Conservation (phyloP, 2,113 vertebrate genomes). For the Sinocyclocheilus anophthalmus region DNA sequence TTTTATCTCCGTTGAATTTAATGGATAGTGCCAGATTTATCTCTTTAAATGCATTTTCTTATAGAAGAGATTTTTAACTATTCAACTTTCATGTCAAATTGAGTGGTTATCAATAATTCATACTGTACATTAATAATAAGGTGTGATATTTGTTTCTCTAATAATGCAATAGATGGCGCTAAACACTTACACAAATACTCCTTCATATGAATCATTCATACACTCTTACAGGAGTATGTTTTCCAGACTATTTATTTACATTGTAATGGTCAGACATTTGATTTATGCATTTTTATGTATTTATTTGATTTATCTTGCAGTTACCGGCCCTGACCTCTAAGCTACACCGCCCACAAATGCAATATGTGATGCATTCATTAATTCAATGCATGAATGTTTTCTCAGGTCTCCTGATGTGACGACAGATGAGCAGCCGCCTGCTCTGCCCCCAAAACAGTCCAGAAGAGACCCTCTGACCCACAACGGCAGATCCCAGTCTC, state of each 20-base stretch:
- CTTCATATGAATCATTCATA: background rate
- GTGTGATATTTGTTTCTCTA: background rate
- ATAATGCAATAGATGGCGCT: background rate
- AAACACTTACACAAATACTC: background rate
- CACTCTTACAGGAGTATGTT: background rate
- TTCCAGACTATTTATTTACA: background rate
- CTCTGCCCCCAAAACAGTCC: conserved; percentile 94
- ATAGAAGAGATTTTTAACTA: background rate
- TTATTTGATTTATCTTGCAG: background rate
- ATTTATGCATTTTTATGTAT: background rate
- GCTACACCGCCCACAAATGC: too few species aligned
- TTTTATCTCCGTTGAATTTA: too few species aligned
- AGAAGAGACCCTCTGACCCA: conserved; percentile 90
- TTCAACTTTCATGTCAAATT: background rate
- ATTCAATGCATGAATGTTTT: background rate
- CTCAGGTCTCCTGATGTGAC: conserved; percentile 87
- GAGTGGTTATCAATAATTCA: background rate
- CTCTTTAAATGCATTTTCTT: background rate
- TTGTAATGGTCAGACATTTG: background rate
- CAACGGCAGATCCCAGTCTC: conserved; percentile 87
- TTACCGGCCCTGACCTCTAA: background rate
- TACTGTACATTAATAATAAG: background rate
- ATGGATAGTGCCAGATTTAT: too few species aligned
- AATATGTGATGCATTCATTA: too few species aligned
- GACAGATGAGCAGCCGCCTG: conserved; percentile 89